Conservation (phyloP, 2,113 vertebrate genomes). For the Spea multiplicata region DNA sequence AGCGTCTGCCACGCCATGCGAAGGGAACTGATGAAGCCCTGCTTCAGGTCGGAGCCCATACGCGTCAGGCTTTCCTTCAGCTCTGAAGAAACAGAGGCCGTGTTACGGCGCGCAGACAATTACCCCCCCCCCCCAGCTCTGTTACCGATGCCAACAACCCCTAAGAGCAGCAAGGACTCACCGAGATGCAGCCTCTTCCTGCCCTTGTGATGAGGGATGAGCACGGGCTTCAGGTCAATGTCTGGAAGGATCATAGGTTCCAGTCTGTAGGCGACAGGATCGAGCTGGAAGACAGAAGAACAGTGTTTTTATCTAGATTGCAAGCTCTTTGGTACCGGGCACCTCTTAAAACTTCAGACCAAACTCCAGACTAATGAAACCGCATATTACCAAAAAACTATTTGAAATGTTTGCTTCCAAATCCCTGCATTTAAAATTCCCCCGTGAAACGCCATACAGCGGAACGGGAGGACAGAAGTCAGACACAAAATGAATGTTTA, state of each 20-base stretch:
- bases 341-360: no score
- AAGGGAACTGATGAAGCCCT: constrained; percentile 93
- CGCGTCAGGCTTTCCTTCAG: constrained; percentile 92
- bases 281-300: constrained; percentile 69
- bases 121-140: no score
- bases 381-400: no score
- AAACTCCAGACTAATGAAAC: no score
- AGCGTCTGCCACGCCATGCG: constrained; percentile 95
- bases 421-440: no score
- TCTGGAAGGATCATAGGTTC: constrained; percentile 92
- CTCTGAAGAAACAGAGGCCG: constrained; percentile 63
- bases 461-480: no score
- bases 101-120: no score
- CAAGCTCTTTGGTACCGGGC: no score
- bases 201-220: constrained; percentile 98
- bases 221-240: constrained; percentile 84
- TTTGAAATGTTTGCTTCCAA: no score
- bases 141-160: no score
- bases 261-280: constrained; percentile 94
- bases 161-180: constrained; percentile 55
- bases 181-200: constrained; percentile 96
- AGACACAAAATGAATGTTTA: no score
- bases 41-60: constrained; percentile 97
- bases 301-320: neutral
- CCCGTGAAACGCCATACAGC: no score